Percentiles rank a stretch among this genome's conserved stretches.
phyloP scores from a whole-genome alignment of 2,797 vertebrate genomes.

The Rousettus madagascariensis region DNA sequence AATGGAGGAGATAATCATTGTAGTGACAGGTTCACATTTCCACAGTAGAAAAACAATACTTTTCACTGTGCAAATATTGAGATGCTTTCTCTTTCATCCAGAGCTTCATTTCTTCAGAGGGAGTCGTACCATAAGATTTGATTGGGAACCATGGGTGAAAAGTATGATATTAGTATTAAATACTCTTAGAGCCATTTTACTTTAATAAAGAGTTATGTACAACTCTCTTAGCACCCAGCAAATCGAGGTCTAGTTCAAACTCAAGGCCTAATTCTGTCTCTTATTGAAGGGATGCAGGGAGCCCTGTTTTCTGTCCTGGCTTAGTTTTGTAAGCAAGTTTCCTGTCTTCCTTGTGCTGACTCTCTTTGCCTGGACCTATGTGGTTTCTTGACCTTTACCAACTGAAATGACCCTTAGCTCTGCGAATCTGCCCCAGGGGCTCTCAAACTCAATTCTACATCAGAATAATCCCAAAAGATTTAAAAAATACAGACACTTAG shows the following conservation, averaged over 20 bases:
- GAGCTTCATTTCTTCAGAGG: neutral
- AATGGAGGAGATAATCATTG: conserved; percentile 68
- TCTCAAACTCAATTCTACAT: neutral
- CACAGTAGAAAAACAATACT: conserved; percentile 54
- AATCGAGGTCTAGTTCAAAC: neutral
- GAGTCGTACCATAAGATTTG: neutral
- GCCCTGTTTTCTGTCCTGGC: neutral
- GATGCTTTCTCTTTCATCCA: conserved; percentile 13
- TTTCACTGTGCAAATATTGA: conserved; percentile 62
- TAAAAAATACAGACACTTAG: neutral
- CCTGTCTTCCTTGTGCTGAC: neutral
- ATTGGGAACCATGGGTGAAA: neutral
- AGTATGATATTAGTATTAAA: neutral
- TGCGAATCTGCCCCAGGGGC: neutral
- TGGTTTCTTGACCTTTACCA: neutral
- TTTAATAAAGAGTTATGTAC: neutral
- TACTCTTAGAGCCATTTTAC: neutral
- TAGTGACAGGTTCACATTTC: conserved; percentile 56
- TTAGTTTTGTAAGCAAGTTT: neutral
- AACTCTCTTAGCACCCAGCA: neutral
- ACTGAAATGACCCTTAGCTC: neutral
- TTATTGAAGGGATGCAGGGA: neutral
- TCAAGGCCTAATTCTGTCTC: neutral
- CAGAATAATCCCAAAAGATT: neutral
- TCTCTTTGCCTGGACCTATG: neutral